Percentiles rank a stretch among this genome's conserved stretches.
These are phyloP conservation scores for Patella ulyssiponensis DNA, from an alignment of 2,888 invertebrate species.

Conservation along the genomic window DNA sequence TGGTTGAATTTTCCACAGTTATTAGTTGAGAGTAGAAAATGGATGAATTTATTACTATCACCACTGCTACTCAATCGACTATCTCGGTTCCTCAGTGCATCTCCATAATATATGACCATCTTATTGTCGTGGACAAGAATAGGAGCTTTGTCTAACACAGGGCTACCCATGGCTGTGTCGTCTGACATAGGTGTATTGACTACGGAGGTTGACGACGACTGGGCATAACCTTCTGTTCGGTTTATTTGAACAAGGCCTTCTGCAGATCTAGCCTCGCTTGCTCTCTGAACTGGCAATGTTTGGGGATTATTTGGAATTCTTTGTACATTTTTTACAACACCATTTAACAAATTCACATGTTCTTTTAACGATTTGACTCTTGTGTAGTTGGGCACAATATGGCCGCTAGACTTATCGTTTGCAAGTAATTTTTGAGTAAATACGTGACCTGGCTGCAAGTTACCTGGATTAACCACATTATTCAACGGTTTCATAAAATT, in stretches of 20 bases:
- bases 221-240: neutral
- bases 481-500: neutral
- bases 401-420: neutral
- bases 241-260: neutral
- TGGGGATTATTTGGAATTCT: neutral
- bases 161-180: neutral
- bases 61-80: slow-evolving; percentile 35
- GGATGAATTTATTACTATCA: slow-evolving; percentile 41
- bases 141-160: neutral
- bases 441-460: neutral
- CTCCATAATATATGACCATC: slow-evolving; percentile 41
- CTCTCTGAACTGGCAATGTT: neutral
- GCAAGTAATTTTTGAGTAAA: neutral
- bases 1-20: slow-evolving; percentile 42
- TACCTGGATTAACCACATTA: neutral
- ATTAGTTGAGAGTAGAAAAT: slow-evolving; percentile 36
- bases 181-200: neutral
- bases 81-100: slow-evolving; percentile 37
- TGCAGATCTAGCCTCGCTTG: neutral
- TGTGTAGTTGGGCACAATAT: neutral
- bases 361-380: slow-evolving; percentile 1
- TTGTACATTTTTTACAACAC: slow-evolving; percentile 7
- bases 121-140: slow-evolving; percentile 12
- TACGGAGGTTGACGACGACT: neutral
- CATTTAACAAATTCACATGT: neutral